phyloP scores from a whole-genome alignment of 2,797 vertebrate genomes.

The Tamandua tetradactyla region DNA sequence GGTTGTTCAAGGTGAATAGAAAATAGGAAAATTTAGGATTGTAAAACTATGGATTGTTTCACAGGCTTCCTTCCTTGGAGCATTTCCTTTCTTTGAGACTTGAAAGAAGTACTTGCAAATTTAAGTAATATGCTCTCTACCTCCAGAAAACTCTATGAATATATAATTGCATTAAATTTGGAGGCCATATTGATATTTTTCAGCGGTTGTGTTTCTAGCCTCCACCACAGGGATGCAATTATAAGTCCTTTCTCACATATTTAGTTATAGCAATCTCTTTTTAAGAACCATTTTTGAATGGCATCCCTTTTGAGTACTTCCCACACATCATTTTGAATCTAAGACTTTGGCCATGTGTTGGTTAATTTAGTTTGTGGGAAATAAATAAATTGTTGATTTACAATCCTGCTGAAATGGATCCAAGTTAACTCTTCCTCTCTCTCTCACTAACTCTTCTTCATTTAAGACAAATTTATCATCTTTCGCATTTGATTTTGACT shows the following conservation, averaged over 20 bases:
- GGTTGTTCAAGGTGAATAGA: background rate
- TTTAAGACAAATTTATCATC: background rate
- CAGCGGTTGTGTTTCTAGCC: background rate
- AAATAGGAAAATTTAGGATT: slow-evolving; percentile 33
- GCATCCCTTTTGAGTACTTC: background rate
- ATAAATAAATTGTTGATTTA: background rate
- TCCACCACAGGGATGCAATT: background rate
- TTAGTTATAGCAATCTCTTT: background rate
- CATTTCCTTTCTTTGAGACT: background rate
- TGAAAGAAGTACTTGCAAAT: background rate
- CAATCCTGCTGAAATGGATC: background rate
- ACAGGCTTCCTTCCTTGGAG: background rate
- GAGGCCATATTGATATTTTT: background rate
- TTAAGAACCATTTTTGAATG: background rate
- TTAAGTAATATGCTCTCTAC: background rate
- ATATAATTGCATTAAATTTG: background rate
- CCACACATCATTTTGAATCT: background rate
- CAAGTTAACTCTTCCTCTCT: background rate
- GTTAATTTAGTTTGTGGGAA: background rate
- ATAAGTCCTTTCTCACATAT: background rate
- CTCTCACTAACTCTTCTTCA: background rate
- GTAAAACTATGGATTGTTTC: background rate
- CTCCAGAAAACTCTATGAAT: background rate
- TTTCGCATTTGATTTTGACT: background rate
- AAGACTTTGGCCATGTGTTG: background rate